A percentile compares a stretch with the other conserved stretches of the same genome.
Evolutionary conservation across 2,113 vertebrate genomes (phyloP).

Genomic region (Philantomba maxwellii): DNA sequence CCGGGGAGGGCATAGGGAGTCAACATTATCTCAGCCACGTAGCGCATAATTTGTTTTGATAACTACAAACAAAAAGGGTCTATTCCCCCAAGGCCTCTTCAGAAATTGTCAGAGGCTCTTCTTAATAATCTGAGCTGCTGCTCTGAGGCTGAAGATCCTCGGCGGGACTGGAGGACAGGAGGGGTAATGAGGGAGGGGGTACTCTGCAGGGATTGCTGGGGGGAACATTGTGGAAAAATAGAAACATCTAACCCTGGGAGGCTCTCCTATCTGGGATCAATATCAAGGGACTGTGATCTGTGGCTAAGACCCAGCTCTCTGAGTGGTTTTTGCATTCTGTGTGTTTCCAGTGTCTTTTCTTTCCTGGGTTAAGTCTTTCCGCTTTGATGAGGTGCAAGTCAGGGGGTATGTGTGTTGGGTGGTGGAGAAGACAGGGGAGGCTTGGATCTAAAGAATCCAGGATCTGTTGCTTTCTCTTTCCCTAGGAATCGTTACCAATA

Average conservation of each 20-base stretch:
- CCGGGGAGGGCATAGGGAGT: neutral
- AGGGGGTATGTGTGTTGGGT: fast-evolving
- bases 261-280: neutral
- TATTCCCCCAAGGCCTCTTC: slow-evolving; percentile 24
- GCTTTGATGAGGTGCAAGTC: neutral
- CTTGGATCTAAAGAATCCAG: neutral
- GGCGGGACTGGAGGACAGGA: neutral
- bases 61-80: slow-evolving; percentile 50
- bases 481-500: neutral
- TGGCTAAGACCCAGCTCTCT: fast-evolving
- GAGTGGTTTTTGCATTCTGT: neutral
- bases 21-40: slow-evolving; percentile 34
- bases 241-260: neutral
- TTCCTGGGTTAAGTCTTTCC: neutral
- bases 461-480: neutral
- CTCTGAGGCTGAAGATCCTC: neutral
- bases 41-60: slow-evolving; percentile 57
- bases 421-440: neutral
- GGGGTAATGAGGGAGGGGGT: too few relatives aligned
- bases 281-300: neutral
- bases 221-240: neutral
- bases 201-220: too few relatives aligned
- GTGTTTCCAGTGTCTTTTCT: neutral
- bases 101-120: slow-evolving; percentile 17
- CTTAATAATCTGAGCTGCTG: neutral